A percentile compares a stretch with the other conserved stretches of the same genome.
Conservation (phyloP, 2,113 vertebrate species). For the Engystomops pustulosus region DNA sequence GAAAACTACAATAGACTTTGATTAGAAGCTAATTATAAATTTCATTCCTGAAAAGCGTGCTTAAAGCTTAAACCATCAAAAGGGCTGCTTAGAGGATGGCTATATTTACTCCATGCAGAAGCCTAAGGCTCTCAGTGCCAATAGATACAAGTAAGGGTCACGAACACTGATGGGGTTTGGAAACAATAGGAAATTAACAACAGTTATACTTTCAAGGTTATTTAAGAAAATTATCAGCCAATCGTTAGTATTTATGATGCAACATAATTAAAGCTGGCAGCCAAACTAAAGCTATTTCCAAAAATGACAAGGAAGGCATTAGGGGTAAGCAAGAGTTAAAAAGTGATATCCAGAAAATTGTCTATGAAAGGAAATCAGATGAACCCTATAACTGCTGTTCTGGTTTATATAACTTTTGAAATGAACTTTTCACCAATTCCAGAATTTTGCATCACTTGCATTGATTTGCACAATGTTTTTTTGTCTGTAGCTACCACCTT, state of each 20-base stretch:
- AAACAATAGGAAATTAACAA: conserved; percentile 26
- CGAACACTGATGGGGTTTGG: background rate
- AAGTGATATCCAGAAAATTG: too few species aligned
- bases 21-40: conserved; percentile 38
- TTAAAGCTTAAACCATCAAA: conserved; percentile 15
- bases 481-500: too few species aligned
- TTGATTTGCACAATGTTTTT: too few species aligned
- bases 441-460: too few species aligned
- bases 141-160: conserved; percentile 10
- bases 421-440: too few species aligned
- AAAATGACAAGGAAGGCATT: background rate
- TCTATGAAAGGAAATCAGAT: too few species aligned
- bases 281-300: background rate
- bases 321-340: background rate
- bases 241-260: conserved; percentile 2
- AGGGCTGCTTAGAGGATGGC: background rate
- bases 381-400: too few species aligned
- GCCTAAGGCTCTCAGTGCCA: background rate
- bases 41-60: conserved; percentile 16
- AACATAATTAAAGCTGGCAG: conserved; percentile 13
- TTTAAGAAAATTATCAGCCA: conserved; percentile 19
- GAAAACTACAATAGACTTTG: conserved; percentile 14
- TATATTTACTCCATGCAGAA: background rate
- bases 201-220: conserved; percentile 6
- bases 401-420: too few species aligned